phyloP scores from a whole-genome alignment of 2,888 invertebrate genomes.

The Campoplex capitator region DNA sequence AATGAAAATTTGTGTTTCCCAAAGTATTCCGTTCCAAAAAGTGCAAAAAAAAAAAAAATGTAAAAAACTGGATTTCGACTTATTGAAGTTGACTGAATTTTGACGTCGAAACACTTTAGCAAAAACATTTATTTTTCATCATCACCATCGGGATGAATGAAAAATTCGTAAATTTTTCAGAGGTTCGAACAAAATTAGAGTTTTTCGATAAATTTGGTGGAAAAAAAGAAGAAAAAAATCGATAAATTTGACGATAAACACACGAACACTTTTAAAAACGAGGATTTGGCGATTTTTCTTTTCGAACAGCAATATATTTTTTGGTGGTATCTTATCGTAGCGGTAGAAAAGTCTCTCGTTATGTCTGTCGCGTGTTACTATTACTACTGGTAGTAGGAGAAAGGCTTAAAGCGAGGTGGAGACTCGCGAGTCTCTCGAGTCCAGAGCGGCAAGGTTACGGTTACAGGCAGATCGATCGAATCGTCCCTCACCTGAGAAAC shows the following conservation, averaged over 20 bases:
- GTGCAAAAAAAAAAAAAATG: background rate
- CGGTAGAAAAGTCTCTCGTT: constrained; percentile 59
- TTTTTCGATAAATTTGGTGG: background rate
- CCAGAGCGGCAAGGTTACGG: constrained; percentile 72
- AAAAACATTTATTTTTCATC: background rate
- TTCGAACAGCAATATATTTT: background rate
- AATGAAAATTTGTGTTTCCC: background rate
- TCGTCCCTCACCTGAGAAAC: constrained; percentile 63
- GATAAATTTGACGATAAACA: background rate
- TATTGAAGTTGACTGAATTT: background rate
- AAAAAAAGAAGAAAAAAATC: background rate
- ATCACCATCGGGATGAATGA: background rate
- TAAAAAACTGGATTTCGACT: too few relatives aligned
- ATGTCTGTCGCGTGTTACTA: constrained; percentile 70
- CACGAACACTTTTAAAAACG: background rate
- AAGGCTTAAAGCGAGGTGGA: constrained; percentile 56
- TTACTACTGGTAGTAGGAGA: constrained; percentile 37
- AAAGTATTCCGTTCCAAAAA: background rate
- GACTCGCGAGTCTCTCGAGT: constrained; percentile 49
- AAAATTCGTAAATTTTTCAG: background rate
- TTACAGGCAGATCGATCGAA: constrained; percentile 79
- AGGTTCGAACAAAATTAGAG: background rate
- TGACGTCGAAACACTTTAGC: background rate
- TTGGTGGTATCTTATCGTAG: constrained; percentile 8
- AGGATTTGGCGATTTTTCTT: background rate